Evolutionary conservation across 2,888 invertebrate species (phyloP), one percentile per base, ranked within the genome.

Genomic region (Entomobrya multifasciata): DNA sequence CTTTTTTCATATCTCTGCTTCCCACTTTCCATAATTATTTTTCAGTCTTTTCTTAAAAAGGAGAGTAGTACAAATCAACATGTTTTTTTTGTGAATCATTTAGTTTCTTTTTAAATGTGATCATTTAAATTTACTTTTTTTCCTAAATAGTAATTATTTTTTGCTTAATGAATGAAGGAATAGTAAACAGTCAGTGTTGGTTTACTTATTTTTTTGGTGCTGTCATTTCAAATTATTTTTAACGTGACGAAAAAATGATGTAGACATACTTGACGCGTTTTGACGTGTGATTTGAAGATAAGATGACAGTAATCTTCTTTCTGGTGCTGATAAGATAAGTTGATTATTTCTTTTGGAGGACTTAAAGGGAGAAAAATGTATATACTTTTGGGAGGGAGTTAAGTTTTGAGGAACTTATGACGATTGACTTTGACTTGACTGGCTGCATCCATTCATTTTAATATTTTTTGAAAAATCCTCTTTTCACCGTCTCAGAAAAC

Each of bases 31-130:
- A n/a, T 57, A 67, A 85, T 85, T 27, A 85, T 70, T 85, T 36
- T 36, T 36, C 84, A 85, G 84, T 85, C 84, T 85, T 85, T 85
- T 85, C 84, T 85, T 85, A 85, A 85, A 84, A 85, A 85, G 84
- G 84, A 85, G 25, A 57, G 22, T 57, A 55, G 77, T 82, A 82
- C 82, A 82, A 74, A 82, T 82, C 79, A n/a, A n/a, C n/a, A n/a
- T n/a, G n/a, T n/a, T n/a, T n/a, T n/a, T n/a, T n/a, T n/a, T n/a
- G n/a, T n/a, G n/a, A n/a, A n/a, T n/a, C n/a, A n/a, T n/a, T n/a
- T n/a, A n/a, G n/a, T n/a, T n/a, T n/a, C n/a, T n/a, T n/a, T n/a
- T n/a, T n/a, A n/a, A n/a, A n/a, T n/a, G n/a, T n/a, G n/a, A n/a
- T n/a, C n/a, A n/a, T n/a, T n/a, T n/a, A n/a, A n/a, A n/a, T n/a